Percentiles rank a stretch among this genome's conserved stretches.
Conservation (phyloP, 2,113 vertebrate species). For the Mirza zaza region DNA sequence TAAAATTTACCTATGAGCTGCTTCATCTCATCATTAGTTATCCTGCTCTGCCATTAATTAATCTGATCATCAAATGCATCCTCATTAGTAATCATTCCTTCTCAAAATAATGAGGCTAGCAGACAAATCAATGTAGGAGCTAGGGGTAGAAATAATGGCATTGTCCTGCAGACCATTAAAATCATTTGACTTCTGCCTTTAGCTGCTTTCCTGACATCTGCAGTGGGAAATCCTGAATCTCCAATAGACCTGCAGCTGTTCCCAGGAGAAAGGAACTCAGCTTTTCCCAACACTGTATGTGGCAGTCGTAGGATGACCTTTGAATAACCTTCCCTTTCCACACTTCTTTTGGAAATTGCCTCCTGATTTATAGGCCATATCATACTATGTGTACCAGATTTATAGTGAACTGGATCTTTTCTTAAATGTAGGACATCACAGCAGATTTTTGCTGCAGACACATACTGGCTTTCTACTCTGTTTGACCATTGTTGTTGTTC, state of each 20-base stretch:
- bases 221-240: neutral
- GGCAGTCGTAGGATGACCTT: neutral
- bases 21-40: conserved; percentile 42
- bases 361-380: conserved; percentile 39
- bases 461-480: neutral
- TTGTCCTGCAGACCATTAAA: neutral
- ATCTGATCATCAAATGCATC: conserved; percentile 64
- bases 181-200: neutral
- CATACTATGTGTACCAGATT: conserved; percentile 29
- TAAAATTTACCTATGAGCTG: conserved; percentile 47
- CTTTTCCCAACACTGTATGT: neutral
- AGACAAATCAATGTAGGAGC: neutral
- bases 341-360: conserved; percentile 54
- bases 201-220: neutral
- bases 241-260: neutral
- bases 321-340: conserved; percentile 50
- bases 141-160: neutral
- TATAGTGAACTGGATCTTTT: conserved; percentile 56
- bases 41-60: conserved; percentile 55
- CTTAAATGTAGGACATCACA: conserved; percentile 62
- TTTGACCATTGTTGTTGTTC: neutral
- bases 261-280: neutral
- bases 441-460: neutral
- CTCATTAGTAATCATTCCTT: conserved; percentile 68
- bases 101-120: conserved; percentile 61